Conservation (phyloP, 2,113 vertebrate genomes). For the Rhinopomastus cyanomelas region DNA sequence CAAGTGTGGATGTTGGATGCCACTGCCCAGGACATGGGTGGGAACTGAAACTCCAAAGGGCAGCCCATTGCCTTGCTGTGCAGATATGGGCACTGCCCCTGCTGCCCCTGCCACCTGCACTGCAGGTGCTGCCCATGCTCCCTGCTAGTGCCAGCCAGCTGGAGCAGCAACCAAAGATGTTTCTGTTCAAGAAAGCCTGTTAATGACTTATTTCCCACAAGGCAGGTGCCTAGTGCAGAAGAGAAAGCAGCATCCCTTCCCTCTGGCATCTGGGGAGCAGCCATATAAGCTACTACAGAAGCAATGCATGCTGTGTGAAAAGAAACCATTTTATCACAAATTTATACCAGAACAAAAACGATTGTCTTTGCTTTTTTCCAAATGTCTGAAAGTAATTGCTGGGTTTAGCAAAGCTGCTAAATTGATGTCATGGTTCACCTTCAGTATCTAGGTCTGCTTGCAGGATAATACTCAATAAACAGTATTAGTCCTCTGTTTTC, state of each 20-base stretch:
- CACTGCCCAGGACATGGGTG: not conserved
- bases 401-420: not conserved
- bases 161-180: not conserved
- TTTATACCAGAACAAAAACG: not conserved
- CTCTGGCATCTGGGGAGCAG: not conserved
- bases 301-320: accelerated
- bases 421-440: not conserved
- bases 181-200: not conserved
- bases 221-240: not conserved
- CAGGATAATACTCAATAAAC: not conserved
- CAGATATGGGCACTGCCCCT: not conserved
- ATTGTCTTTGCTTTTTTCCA: not conserved
- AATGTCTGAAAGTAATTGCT: not conserved
- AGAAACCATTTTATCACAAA: not conserved
- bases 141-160: not conserved
- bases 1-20: not conserved
- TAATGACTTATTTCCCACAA: not conserved
- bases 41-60: not conserved
- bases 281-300: not conserved
- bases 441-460: not conserved
- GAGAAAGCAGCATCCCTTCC: accelerated
- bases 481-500: not conserved
- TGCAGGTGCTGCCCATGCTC: not conserved
- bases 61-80: not conserved
- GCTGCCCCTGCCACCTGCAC: too few relatives aligned